phyloP scores from a whole-genome alignment of 2,888 invertebrate genomes.

The Sipha maydis region DNA sequence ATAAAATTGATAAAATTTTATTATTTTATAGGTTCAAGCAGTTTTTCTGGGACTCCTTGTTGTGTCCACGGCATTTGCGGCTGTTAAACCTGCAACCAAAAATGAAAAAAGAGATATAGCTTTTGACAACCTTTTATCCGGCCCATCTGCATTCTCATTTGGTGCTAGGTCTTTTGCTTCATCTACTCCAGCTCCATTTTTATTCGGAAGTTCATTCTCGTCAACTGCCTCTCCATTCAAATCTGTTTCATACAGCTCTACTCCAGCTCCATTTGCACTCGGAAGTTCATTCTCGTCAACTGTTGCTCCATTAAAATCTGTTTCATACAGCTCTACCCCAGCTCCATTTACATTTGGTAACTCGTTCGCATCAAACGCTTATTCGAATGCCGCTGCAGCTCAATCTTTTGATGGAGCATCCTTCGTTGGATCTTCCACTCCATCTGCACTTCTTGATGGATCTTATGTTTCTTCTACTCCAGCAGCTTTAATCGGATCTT shows the following conservation, averaged over 20 bases:
- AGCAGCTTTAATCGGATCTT: slow-evolving; percentile 17
- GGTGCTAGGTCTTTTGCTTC: slow-evolving; percentile 12
- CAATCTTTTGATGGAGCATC: neutral
- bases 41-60: slow-evolving; percentile 44
- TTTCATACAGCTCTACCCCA: slow-evolving; percentile 12
- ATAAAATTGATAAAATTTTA: neutral
- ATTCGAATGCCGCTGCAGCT: slow-evolving; percentile 4
- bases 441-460: slow-evolving; percentile 11
- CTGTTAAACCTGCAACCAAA: neutral
- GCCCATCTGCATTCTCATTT: slow-evolving; percentile 25
- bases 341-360: slow-evolving; percentile 10
- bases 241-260: slow-evolving; percentile 9
- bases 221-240: slow-evolving; percentile 40
- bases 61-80: slow-evolving; percentile 45
- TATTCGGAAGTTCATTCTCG: slow-evolving; percentile 31
- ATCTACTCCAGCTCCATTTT: slow-evolving; percentile 38
- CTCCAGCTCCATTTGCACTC: slow-evolving; percentile 27
- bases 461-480: slow-evolving; percentile 21
- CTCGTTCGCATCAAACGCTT: slow-evolving; percentile 4
- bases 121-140: neutral
- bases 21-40: slow-evolving; percentile 39
- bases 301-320: slow-evolving; percentile 33
- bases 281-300: slow-evolving; percentile 43
- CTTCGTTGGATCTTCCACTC: neutral
- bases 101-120: neutral